Base-by-base conservation (phyloP, 2,113 vertebrate genomes). In the Vidua chalybeata region DNA sequence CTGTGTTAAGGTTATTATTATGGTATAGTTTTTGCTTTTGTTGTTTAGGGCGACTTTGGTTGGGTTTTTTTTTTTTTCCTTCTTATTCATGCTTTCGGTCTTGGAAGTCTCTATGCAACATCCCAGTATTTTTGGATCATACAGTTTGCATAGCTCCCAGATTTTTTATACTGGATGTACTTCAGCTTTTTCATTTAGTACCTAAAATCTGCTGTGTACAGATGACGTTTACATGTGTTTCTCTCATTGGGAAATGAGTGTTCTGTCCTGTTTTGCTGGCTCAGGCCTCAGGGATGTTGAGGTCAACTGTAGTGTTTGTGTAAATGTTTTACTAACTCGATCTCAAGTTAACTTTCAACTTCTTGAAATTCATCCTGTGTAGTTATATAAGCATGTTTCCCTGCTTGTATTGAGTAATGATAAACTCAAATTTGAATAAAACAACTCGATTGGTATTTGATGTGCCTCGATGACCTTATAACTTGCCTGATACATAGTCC, bases 301-400 rank as follows among this genome's bases (percentile, higher is more conserved):
- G 74, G 56, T 91, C 72, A 91, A 3, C 71, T 45, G 21, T 16
- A 33, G 46, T 0, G 0, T 59, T 52, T 58, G 48, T 81, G 96
- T 94, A 64, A 97, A 96, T 96, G 63, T 97, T 97, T 97, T 90
- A 93, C 94, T 59, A 56, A 56, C 75, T 45, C 15, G 23, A 84
- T 39, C 61, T 89, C 9, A 0, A 0, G 71, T 93, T 87, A 92
- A 94, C 49, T 71, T 95, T 91, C 77, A 90, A 23, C 88, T 92
- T 39, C 30, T 48, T 84, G 21, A 73, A 76, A 27, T 73, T 54
- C 8, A 7, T 51, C 68, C 74, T 9, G 1, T n/a, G 37, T 52
- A 35, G 56, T 92, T 84, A 84, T 8, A 39, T 84, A 28, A 74
- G 39, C 61, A 37, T 21, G 73, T 69, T 72, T 82, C 87, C 13